phyloP scores from a whole-genome alignment of 92 coral and sea anemone species.

The Porites divaricata region DNA sequence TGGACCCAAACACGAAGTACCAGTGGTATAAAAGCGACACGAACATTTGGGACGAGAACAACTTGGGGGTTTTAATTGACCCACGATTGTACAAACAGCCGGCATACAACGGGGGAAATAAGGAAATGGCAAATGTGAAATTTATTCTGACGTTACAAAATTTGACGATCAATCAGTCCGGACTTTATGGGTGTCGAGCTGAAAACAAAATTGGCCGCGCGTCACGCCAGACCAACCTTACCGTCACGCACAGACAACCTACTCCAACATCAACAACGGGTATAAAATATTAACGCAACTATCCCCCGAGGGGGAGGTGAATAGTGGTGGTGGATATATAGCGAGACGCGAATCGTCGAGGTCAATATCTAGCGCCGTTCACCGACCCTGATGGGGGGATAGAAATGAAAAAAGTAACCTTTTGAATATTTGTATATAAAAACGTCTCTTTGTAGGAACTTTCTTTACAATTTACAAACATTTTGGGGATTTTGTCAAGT shows the following conservation, averaged over 20 bases:
- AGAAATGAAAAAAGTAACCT: too few relatives aligned
- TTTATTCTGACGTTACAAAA: slow-evolving; percentile 28
- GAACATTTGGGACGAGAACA: too few relatives aligned
- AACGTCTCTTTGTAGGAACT: too few relatives aligned
- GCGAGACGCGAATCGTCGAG: too few relatives aligned
- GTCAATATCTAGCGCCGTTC: too few relatives aligned
- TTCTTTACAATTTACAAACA: too few relatives aligned
- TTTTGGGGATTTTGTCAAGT: too few relatives aligned
- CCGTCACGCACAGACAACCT: neutral
- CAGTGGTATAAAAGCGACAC: slow-evolving; percentile 23
- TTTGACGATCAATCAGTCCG: slow-evolving; percentile 55
- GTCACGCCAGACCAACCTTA: slow-evolving; percentile 11
- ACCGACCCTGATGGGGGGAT: too few relatives aligned
- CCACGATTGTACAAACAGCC: neutral
- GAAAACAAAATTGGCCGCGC: slow-evolving; percentile 46
- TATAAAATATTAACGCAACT: neutral
- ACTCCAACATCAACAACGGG: neutral
- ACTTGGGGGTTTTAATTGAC: slow-evolving; percentile 11
- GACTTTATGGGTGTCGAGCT: slow-evolving; percentile 69
- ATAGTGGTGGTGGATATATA: too few relatives aligned
- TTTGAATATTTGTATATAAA: too few relatives aligned
- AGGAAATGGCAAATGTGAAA: neutral
- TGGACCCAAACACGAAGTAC: slow-evolving; percentile 2
- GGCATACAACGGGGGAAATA: neutral
- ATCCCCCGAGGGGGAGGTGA: too few relatives aligned